A percentile compares a stretch with the other conserved stretches of the same genome.
These are phyloP conservation scores for Caenorhabditis imperialis DNA, from an alignment of 2,888 invertebrate species.

Conservation along the genomic window DNA sequence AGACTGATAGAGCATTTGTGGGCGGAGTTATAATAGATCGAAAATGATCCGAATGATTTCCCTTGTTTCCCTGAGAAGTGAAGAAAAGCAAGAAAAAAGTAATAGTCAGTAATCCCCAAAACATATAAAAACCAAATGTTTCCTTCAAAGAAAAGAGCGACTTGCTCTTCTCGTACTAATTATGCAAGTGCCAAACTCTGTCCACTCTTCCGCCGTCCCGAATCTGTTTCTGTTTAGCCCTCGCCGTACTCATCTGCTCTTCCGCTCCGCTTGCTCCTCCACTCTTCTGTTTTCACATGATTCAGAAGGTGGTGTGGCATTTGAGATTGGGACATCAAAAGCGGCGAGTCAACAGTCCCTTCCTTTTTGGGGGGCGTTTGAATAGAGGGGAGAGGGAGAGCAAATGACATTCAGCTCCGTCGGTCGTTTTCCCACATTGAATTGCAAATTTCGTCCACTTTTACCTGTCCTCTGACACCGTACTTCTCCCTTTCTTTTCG, in stretches of 20 bases:
- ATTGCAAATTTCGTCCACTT: conserved; percentile 53
- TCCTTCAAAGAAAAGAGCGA: too few relatives aligned
- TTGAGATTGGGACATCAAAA: conserved; percentile 36
- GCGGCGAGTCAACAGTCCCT: conserved; percentile 25
- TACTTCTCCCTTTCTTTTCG: too few relatives aligned
- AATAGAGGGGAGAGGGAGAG: neutral
- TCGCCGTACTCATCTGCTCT: conserved; percentile 21
- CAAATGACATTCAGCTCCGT: conserved; percentile 21
- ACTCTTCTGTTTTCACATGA: conserved; percentile 36
- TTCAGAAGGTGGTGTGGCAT: neutral
- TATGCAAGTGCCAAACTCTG: neutral
- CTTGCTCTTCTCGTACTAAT: too few relatives aligned
- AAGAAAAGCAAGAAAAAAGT: too few relatives aligned
- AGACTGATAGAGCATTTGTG: too few relatives aligned
- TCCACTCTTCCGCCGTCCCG: conserved; percentile 3
- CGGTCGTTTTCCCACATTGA: conserved; percentile 30
- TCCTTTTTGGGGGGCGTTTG: neutral
- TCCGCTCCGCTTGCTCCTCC: neutral
- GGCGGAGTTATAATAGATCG: too few relatives aligned
- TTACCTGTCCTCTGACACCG: too few relatives aligned
- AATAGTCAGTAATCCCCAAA: too few relatives aligned
- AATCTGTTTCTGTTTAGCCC: conserved; percentile 49
- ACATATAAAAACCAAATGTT: too few relatives aligned
- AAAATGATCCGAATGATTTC: too few relatives aligned
- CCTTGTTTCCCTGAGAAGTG: too few relatives aligned